Conservation (phyloP, 92 coral and sea anemone genomes). For the Meandrina meandrites region DNA sequence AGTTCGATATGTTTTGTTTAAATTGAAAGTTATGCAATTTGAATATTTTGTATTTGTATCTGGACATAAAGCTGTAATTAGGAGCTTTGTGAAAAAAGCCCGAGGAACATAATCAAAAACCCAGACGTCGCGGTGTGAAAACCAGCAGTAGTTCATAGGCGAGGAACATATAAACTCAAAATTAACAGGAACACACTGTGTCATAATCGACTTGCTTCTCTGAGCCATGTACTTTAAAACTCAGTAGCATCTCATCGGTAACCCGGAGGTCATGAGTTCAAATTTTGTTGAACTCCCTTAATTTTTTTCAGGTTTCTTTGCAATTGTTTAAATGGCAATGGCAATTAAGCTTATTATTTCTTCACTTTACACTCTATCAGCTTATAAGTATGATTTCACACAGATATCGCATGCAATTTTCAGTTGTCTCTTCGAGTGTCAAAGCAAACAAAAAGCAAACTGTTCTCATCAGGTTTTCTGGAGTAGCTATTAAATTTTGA, state of each 20-base stretch:
- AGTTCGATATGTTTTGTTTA: too few relatives aligned
- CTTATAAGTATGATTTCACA: neutral
- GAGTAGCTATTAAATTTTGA: conserved; percentile 8
- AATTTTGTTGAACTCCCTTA: too few relatives aligned
- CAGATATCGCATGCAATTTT: neutral
- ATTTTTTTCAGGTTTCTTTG: neutral
- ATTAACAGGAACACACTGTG: neutral
- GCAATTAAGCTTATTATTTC: neutral
- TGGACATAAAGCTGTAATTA: neutral
- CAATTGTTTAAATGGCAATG: neutral
- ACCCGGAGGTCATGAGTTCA: neutral
- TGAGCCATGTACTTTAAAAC: neutral
- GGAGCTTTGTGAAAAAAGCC: neutral
- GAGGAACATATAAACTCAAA: too few relatives aligned
- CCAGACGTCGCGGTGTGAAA: neutral
- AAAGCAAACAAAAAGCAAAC: neutral
- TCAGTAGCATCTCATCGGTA: neutral
- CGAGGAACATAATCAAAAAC: neutral
- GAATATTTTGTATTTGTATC: neutral
- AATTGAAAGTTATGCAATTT: neutral
- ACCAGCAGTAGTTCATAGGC: neutral
- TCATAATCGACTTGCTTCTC: neutral
- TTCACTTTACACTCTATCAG: neutral
- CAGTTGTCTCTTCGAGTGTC: neutral
- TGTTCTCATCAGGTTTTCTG: neutral